Percentiles rank a stretch among this genome's conserved stretches.
These are phyloP conservation scores for Channallabes apus DNA, from an alignment of 2,797 vertebrate species.

Conservation along the genomic window DNA sequence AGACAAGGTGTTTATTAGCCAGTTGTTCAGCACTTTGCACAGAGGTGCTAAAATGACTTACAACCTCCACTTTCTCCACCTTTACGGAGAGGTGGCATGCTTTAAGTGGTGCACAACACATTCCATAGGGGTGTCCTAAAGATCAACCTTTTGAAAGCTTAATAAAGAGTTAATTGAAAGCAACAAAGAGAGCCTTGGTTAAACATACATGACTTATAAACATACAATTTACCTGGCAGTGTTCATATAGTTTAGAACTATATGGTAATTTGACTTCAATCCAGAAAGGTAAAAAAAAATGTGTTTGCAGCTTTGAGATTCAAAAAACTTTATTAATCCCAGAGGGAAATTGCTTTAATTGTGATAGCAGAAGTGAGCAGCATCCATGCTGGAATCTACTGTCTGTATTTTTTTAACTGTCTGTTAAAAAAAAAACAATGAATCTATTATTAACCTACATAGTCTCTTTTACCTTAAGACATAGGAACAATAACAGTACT, in stretches of 20 bases:
- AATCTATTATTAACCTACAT: neutral
- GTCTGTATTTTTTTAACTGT: neutral
- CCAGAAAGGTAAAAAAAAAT: neutral
- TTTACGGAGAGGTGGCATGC: slow-evolving; percentile 44
- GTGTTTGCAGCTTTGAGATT: neutral
- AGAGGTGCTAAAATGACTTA: slow-evolving; percentile 52
- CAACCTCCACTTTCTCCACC: slow-evolving; percentile 43
- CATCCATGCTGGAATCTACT: neutral
- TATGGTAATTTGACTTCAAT: neutral
- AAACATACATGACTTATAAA: neutral
- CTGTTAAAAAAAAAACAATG: neutral
- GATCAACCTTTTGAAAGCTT: slow-evolving; percentile 7
- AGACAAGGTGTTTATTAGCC: slow-evolving; percentile 63
- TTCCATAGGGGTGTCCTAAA: slow-evolving; percentile 33
- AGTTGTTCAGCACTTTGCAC: slow-evolving; percentile 61
- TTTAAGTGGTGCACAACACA: slow-evolving; percentile 21
- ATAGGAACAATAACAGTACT: neutral
- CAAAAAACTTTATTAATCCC: no score
- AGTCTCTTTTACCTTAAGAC: neutral
- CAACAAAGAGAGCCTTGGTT: neutral
- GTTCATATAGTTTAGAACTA: neutral
- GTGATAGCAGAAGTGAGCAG: neutral
- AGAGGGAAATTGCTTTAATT: no score
- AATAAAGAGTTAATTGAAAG: slow-evolving; percentile 25
- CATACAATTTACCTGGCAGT: neutral